Percentiles rank a stretch among this genome's conserved stretches.
Evolutionary conservation across 2,113 vertebrate genomes (phyloP).

Genomic region (Himantopus leucocephalus): DNA sequence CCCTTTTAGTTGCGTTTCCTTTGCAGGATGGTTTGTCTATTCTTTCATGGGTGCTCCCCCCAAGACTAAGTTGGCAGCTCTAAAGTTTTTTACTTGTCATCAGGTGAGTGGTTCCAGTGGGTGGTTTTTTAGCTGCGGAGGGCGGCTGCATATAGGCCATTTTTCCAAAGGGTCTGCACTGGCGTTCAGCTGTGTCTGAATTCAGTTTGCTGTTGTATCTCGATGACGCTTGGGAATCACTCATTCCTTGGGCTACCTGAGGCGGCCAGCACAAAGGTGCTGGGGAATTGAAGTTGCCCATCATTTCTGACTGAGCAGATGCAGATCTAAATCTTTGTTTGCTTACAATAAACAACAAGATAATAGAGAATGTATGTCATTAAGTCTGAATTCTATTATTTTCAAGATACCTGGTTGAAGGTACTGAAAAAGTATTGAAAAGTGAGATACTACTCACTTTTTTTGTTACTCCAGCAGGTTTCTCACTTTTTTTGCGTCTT

Average conservation of each 20-base stretch:
- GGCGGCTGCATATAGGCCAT: fast-evolving
- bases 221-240: background rate
- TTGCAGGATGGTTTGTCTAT: background rate
- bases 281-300: background rate
- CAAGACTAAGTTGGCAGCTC: background rate
- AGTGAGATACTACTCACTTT: background rate
- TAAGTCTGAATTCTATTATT: background rate
- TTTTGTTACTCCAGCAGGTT: background rate
- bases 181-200: background rate
- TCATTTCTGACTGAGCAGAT: background rate
- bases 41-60: background rate
- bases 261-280: background rate
- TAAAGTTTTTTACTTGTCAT: background rate
- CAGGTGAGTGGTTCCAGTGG: background rate
- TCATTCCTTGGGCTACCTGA: background rate
- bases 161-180: background rate
- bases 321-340: background rate
- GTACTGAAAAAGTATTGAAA: background rate
- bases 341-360: background rate
- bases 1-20: background rate
- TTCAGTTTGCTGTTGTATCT: background rate
- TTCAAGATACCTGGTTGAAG: background rate
- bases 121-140: background rate
- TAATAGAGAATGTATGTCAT: background rate
- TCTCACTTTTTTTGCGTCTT: background rate